Base-by-base conservation (phyloP, 1,140 invertebrate species). In the Drosophila tristis region DNA sequence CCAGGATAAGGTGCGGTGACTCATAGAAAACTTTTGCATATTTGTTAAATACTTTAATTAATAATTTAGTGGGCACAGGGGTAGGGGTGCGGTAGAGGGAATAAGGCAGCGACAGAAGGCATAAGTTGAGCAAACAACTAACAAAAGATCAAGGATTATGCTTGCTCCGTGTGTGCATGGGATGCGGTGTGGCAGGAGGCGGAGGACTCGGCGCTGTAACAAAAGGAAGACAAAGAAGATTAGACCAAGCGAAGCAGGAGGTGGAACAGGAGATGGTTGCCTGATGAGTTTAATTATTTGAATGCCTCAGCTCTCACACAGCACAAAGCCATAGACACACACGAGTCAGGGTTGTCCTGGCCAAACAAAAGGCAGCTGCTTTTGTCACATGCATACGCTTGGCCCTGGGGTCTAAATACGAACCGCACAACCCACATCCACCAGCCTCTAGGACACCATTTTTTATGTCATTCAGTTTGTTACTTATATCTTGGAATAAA, bases 221-320 rank as follows among this genome's bases (percentile, higher is more conserved):
- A 80, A 80, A 85, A 82, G 72, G 66, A 86, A 82, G 78, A 86
- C 74, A 87, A 78, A 87, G 68, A 81, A 86, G 78, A 82, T 87
- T 87, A 86, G 78, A 78, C 78, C 72, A 76, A 78, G 59, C 61
- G 70, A 60, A 76, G 57, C 47, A 20, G 54, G 48, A 35, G 63
- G 57, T 39, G 51, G 31, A 25, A 45, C 60, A 26, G 35, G 35
- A 63, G 60, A 77, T 66, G 78, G 61, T 74, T 62, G 74, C 82
- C 87, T 86, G 82, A 86, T 87, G 82, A 86, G 82, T 86, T 86
- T 86, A 86, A 86, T 86, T 86, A 87, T 86, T 86, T 87, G 82
- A 86, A 86, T 86, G 82, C 82, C 75, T 86, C 48, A 87, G 78
- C 74, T 78, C 57, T 55, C 74, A 64, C 76, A 82, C 31, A 64